A percentile compares a stretch with the other conserved stretches of the same genome.
Conservation (phyloP, 2,113 vertebrate genomes). For the Prinia subflava region DNA sequence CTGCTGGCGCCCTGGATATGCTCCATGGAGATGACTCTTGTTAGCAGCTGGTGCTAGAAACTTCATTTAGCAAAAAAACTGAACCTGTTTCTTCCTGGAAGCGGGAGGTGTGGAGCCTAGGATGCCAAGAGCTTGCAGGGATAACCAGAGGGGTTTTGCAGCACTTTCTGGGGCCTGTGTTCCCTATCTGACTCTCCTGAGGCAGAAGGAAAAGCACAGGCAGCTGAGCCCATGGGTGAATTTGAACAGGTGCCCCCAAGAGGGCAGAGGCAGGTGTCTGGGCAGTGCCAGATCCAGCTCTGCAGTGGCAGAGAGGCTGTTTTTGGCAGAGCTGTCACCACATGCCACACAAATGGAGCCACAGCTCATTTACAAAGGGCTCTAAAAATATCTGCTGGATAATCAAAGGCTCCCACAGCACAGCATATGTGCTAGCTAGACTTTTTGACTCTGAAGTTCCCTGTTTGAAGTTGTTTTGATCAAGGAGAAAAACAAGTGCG, state of each 20-base stretch:
- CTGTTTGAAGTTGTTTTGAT: slow-evolving; percentile 10
- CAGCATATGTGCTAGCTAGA: not conserved
- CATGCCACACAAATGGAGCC: fast-evolving
- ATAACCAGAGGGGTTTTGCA: not conserved
- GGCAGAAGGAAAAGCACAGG: not conserved
- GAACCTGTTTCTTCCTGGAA: not conserved
- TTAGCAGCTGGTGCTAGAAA: not conserved
- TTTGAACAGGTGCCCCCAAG: not conserved
- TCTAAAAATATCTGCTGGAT: slow-evolving; percentile 45
- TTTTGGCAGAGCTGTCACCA: not conserved
- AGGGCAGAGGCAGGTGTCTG: not conserved
- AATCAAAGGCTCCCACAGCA: slow-evolving; percentile 22
- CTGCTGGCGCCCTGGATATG: not conserved
- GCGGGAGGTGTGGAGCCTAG: not conserved
- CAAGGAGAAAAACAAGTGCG: not conserved
- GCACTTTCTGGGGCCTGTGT: not conserved
- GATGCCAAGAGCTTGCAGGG: not conserved
- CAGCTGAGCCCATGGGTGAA: not conserved
- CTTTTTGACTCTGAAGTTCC: not conserved
- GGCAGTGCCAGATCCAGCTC: not conserved
- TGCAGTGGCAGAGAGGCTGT: not conserved
- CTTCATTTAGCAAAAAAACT: not conserved
- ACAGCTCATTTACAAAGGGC: not conserved
- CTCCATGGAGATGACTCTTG: not conserved
- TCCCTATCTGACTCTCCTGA: not conserved